phyloP scores from a whole-genome alignment of 2,888 invertebrate genomes.

The Leptopilina drosophilae region DNA sequence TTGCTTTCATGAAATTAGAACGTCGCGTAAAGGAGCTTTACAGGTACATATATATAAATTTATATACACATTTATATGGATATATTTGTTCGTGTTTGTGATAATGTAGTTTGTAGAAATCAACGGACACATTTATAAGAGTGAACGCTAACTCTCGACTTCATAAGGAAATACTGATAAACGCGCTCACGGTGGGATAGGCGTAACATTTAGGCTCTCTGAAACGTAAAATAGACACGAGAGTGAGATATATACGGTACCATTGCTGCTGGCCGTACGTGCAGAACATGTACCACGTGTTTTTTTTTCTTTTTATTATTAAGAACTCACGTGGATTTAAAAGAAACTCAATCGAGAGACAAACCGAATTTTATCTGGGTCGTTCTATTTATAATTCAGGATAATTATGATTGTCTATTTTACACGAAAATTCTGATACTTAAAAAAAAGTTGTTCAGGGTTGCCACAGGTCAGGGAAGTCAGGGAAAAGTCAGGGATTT shows the following conservation, averaged over 20 bases:
- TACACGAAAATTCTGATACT: too few relatives aligned
- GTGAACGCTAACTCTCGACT: slow-evolving; percentile 49
- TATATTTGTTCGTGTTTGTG: neutral
- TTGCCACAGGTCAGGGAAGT: too few relatives aligned
- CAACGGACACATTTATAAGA: slow-evolving; percentile 16
- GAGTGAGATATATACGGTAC: slow-evolving; percentile 9
- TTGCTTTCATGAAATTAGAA: slow-evolving; percentile 1
- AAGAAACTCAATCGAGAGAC: neutral
- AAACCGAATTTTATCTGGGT: neutral
- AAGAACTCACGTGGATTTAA: slow-evolving; percentile 15
- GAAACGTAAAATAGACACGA: slow-evolving; percentile 23
- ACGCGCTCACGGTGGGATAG: slow-evolving; percentile 66
- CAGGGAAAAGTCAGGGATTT: too few relatives aligned
- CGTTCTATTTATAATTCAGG: too few relatives aligned
- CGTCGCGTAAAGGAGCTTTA: slow-evolving; percentile 8
- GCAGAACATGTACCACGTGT: slow-evolving; percentile 8
- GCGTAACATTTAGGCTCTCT: slow-evolving; percentile 69
- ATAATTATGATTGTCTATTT: too few relatives aligned
- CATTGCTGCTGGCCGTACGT: slow-evolving; percentile 17
- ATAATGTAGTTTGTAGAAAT: neutral
- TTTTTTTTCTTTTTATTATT: neutral
- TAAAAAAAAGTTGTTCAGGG: too few relatives aligned
- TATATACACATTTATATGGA: neutral
- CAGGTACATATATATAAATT: neutral
- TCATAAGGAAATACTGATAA: slow-evolving; percentile 56